These are phyloP conservation scores for Corella eumyota DNA, from an alignment of 23 tunicate species.

Conservation along the genomic window DNA sequence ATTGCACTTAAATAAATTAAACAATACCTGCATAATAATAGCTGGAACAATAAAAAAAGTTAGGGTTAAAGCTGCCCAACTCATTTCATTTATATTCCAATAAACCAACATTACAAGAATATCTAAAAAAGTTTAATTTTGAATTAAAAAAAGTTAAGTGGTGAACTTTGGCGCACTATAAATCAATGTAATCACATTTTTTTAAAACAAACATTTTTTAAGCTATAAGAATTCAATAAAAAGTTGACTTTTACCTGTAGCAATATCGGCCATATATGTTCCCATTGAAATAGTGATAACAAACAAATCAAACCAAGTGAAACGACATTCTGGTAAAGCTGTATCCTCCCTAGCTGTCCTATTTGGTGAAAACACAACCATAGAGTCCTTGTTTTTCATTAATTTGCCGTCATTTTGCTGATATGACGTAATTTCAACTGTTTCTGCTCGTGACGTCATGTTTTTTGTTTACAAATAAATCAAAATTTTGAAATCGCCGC, in stretches of 20 bases:
- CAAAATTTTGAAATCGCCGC: too few relatives aligned
- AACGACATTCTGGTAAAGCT: constrained; percentile 44
- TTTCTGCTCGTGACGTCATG: too few relatives aligned
- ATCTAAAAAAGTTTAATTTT: constrained; percentile 26
- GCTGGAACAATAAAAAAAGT: constrained; percentile 78
- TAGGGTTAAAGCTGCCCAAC: constrained; percentile 78
- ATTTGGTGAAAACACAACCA: constrained; percentile 10
- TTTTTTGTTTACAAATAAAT: too few relatives aligned
- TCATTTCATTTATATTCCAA: constrained; percentile 55
- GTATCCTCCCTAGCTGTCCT: constrained; percentile 2
- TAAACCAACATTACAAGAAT: constrained; percentile 71
- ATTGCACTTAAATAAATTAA: too few relatives aligned
- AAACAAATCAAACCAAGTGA: constrained; percentile 69
- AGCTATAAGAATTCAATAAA: too few relatives aligned
- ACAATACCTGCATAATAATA: constrained; percentile 88
- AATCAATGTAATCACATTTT: too few relatives aligned
- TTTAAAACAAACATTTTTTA: too few relatives aligned
- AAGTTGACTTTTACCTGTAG: constrained; percentile 38
- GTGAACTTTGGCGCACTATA: too few relatives aligned
- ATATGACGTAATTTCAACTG: too few relatives aligned
- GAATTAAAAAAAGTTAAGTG: too few relatives aligned
- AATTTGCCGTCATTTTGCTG: too few relatives aligned
- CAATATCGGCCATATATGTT: constrained; percentile 81
- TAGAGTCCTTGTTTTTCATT: too few relatives aligned
- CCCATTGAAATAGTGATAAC: constrained; percentile 62